These are phyloP conservation scores for Melanogrammus aeglefinus DNA, from an alignment of 2,797 vertebrate genomes.

Conservation along the genomic window DNA sequence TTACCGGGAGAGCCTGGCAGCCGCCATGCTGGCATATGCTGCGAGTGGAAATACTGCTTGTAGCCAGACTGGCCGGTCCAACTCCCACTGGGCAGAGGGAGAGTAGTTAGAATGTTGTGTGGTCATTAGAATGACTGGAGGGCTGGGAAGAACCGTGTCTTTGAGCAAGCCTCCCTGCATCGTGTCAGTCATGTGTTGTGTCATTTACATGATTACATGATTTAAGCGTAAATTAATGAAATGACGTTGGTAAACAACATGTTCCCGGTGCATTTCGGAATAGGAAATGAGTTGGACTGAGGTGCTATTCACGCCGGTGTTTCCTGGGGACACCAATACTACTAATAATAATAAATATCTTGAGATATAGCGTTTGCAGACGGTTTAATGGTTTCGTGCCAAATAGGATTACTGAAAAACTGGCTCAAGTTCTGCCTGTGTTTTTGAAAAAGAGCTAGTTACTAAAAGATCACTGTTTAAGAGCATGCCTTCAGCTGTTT, in stretches of 20 bases:
- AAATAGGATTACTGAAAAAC: neutral
- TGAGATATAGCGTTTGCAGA: neutral
- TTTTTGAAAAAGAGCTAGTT: neutral
- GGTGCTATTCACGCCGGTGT: neutral
- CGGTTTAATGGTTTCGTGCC: neutral
- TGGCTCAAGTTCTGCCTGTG: neutral
- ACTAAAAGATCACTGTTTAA: neutral
- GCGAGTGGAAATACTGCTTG: slow-evolving; percentile 54
- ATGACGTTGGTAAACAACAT: neutral
- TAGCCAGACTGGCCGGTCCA: slow-evolving; percentile 16
- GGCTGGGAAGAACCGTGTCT: neutral
- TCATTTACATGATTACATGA: neutral
- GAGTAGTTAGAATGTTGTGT: slow-evolving; percentile 23
- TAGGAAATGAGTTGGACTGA: neutral
- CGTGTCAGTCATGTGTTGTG: neutral
- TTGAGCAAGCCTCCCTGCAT: slow-evolving; percentile 6
- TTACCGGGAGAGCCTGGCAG: slow-evolving; percentile 45
- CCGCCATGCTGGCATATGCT: slow-evolving; percentile 32
- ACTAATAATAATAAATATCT: neutral
- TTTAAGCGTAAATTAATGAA: neutral
- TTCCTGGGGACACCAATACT: neutral
- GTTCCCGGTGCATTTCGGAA: neutral
- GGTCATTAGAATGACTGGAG: neutral
- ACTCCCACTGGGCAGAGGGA: slow-evolving; percentile 17
- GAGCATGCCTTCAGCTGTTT: neutral